Percentiles rank a stretch among this genome's conserved stretches.
Evolutionary conservation across 2,797 vertebrate species (phyloP).

Genomic region (Tokudaia tokunoshimensis): DNA sequence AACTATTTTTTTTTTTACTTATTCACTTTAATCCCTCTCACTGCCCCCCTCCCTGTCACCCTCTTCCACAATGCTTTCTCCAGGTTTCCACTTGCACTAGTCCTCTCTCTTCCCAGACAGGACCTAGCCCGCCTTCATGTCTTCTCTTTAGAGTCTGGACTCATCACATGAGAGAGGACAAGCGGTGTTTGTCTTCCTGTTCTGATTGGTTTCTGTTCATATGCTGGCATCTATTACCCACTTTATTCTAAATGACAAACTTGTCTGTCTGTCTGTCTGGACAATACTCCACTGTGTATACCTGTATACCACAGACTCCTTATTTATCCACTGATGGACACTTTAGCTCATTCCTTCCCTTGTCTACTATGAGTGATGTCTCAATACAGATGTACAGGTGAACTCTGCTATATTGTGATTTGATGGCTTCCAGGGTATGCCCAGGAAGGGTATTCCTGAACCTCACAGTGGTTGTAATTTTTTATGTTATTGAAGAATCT

Average conservation of each 20-base stretch:
- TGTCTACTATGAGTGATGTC: background rate
- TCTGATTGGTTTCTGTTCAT: background rate
- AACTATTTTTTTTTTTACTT: too few relatives aligned
- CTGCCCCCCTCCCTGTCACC: too few relatives aligned
- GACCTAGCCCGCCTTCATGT: background rate
- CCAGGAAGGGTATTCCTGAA: background rate
- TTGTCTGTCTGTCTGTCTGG: background rate
- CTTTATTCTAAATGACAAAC: background rate
- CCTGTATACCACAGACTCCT: background rate
- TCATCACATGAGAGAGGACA: background rate
- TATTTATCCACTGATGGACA: background rate
- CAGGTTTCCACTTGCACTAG: background rate
- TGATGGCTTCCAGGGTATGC: background rate
- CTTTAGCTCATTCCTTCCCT: background rate
- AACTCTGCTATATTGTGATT: background rate
- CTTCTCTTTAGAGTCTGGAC: background rate
- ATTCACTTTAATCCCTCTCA: too few relatives aligned
- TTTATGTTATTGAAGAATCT: background rate
- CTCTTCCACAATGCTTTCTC: background rate
- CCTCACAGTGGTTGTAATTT: background rate
- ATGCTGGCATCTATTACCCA: background rate
- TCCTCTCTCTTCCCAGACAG: background rate
- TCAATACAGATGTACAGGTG: background rate
- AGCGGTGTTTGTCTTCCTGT: background rate
- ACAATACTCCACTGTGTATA: background rate